Conservation (phyloP, 1,140 invertebrate species). For the Drosophila auraria region DNA sequence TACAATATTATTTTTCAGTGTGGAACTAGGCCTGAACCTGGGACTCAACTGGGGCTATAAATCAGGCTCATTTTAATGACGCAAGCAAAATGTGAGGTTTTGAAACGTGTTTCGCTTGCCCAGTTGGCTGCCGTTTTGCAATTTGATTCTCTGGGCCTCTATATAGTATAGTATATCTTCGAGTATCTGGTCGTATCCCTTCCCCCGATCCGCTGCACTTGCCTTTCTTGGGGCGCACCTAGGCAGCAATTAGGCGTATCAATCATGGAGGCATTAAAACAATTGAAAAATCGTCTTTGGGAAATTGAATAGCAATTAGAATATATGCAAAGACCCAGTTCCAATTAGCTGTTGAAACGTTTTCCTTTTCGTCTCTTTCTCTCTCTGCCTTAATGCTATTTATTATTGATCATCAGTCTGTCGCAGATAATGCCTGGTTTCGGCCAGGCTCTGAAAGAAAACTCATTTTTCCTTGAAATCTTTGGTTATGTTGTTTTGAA, state of each 20-base stretch:
- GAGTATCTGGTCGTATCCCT: background rate
- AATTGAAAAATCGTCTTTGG: slow-evolving; percentile 81
- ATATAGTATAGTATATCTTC: slow-evolving; percentile 14
- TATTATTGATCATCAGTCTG: slow-evolving; percentile 20
- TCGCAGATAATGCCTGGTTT: slow-evolving; percentile 5
- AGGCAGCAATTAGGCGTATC: slow-evolving; percentile 74
- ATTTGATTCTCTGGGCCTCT: slow-evolving; percentile 54
- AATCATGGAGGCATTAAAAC: slow-evolving; percentile 79
- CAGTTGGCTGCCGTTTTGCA: slow-evolving; percentile 58
- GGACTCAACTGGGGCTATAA: slow-evolving; percentile 57
- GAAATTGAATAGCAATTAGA: slow-evolving; percentile 78
- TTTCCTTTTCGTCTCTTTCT: background rate
- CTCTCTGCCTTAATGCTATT: slow-evolving; percentile 16
- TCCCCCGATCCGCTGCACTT: background rate
- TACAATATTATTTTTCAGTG: background rate
- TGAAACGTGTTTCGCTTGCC: slow-evolving; percentile 74
- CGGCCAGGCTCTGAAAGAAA: background rate
- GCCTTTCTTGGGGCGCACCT: slow-evolving; percentile 40
- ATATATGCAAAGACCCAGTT: slow-evolving; percentile 45
- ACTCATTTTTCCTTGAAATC: background rate
- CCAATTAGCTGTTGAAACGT: slow-evolving; percentile 42
- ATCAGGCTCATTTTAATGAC: slow-evolving; percentile 84
- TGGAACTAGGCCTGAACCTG: slow-evolving; percentile 21
- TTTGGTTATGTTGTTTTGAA: background rate
- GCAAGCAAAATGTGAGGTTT: slow-evolving; percentile 76